phyloP scores from a whole-genome alignment of 1,140 invertebrate genomes.

The Paralvinella palmiformis region DNA sequence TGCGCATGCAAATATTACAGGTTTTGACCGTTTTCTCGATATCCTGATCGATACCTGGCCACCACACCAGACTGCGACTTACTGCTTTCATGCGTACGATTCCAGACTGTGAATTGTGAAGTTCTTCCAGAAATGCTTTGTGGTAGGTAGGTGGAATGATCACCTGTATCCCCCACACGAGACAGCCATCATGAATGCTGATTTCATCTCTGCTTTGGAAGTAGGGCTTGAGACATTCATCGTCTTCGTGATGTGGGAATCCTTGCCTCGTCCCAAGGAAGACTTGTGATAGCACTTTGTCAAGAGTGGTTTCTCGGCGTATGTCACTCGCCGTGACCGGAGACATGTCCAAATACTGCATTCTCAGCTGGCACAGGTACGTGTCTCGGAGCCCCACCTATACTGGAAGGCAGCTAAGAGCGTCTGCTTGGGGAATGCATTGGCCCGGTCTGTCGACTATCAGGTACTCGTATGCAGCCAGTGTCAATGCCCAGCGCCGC shows the following conservation, averaged over 20 bases:
- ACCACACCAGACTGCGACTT: slow-evolving; percentile 3
- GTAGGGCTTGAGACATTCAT: neutral
- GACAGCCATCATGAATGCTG: slow-evolving; percentile 3
- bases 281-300: neutral
- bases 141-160: slow-evolving; percentile 1
- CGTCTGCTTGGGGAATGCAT: neutral
- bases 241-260: neutral
- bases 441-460: neutral
- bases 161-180: neutral
- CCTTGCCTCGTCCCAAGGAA: neutral
- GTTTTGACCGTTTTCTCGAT: slow-evolving; percentile 1
- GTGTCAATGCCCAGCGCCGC: slow-evolving; percentile 11
- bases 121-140: slow-evolving; percentile 1
- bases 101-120: neutral
- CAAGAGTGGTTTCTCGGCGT: neutral
- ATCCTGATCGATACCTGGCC: slow-evolving; percentile 5
- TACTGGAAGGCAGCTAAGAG: slow-evolving; percentile 2
- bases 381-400: neutral
- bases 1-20: slow-evolving; percentile 27
- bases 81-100: neutral
- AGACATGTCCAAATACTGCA: neutral
- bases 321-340: slow-evolving; percentile 4
- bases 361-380: slow-evolving; percentile 2
- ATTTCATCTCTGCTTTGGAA: neutral
- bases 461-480: neutral